Conservation (phyloP, 2,888 invertebrate species). For the Agrypnus murinus region DNA sequence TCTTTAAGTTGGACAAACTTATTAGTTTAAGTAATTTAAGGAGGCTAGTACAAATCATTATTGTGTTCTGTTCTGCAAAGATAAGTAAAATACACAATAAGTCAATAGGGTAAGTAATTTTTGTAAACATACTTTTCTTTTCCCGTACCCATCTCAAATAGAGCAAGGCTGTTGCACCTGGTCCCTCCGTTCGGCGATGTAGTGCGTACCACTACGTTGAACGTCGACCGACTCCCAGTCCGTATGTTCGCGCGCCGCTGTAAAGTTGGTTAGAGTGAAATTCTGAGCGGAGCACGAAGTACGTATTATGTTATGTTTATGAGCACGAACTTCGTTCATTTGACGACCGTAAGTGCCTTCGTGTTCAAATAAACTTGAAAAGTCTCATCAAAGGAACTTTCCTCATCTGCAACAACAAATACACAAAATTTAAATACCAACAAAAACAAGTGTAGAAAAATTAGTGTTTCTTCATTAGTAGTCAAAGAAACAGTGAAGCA, state of each 20-base stretch:
- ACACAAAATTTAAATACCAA: background rate
- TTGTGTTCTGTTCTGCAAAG: too few relatives aligned
- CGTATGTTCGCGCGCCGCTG: conserved; percentile 27
- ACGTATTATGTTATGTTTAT: conserved; percentile 13
- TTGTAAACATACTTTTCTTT: too few relatives aligned
- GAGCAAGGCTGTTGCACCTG: conserved; percentile 54
- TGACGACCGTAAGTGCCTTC: conserved; percentile 10
- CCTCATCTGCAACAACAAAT: background rate
- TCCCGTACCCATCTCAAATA: conserved; percentile 51
- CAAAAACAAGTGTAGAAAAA: background rate
- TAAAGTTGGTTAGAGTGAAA: background rate
- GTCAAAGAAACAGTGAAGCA: background rate
- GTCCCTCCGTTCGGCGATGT: conserved; percentile 50
- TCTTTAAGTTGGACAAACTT: too few relatives aligned
- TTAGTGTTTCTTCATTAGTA: background rate
- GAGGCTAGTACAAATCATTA: too few relatives aligned
- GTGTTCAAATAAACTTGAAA: background rate
- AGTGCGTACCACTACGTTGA: conserved; percentile 51
- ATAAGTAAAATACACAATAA: too few relatives aligned
- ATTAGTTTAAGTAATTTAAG: too few relatives aligned
- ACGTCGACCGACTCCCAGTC: conserved; percentile 45
- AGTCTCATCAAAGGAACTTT: background rate
- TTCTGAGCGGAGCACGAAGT: background rate
- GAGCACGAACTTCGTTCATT: conserved; percentile 24
- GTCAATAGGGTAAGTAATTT: too few relatives aligned